Conservation (phyloP, 2,888 invertebrate genomes). For the Tridacna gigas region DNA sequence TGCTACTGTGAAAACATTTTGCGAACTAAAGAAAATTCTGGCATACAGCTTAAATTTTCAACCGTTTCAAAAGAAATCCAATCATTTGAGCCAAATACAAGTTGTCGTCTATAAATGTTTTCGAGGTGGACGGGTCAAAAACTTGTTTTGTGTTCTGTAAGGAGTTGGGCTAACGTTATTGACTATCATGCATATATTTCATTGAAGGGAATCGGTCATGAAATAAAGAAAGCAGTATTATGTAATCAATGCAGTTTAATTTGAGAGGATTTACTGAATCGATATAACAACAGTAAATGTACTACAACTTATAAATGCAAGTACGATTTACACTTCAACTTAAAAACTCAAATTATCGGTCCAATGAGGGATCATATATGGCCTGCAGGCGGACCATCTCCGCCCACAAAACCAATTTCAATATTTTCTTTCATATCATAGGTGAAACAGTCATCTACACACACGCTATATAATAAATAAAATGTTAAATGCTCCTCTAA, state of each 20-base stretch:
- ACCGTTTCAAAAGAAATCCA: too few relatives aligned
- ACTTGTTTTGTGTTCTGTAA: too few relatives aligned
- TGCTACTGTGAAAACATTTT: too few relatives aligned
- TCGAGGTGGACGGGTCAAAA: too few relatives aligned
- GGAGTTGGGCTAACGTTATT: too few relatives aligned
- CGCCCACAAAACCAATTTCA: background rate
- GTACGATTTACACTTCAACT: constrained; percentile 36
- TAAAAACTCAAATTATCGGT: constrained; percentile 23
- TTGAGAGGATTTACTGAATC: constrained; percentile 16
- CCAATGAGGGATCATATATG: constrained; percentile 69
- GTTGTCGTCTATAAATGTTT: too few relatives aligned
- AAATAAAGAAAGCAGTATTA: background rate
- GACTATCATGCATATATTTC: too few relatives aligned
- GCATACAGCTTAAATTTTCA: too few relatives aligned
- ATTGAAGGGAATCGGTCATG: too few relatives aligned
- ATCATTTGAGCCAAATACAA: too few relatives aligned
- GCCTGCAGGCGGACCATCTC: background rate
- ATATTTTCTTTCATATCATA: constrained; percentile 7
- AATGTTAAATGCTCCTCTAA: constrained; percentile 15
- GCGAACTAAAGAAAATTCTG: too few relatives aligned
- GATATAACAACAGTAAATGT: constrained; percentile 42
- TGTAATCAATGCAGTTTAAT: constrained; percentile 25
- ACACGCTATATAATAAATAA: constrained; percentile 19
- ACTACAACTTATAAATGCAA: constrained; percentile 20
- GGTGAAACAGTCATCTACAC: constrained; percentile 23